phyloP scores from a whole-genome alignment of 2,797 vertebrate species.

The Pangasius mekongensis region DNA sequence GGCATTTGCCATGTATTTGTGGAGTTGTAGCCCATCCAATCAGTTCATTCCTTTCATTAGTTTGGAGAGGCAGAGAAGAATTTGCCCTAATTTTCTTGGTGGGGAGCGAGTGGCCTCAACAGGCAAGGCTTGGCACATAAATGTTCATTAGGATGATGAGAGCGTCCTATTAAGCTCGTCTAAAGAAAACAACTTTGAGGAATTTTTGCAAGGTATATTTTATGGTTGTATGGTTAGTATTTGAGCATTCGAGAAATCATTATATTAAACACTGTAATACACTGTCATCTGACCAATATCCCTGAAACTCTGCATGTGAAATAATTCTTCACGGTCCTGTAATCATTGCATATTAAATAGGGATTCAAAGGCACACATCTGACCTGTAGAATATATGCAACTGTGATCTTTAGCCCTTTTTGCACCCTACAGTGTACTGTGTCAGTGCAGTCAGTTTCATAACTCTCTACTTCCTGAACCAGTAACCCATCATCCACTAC shows the following conservation, averaged over 20 bases:
- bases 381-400: background rate
- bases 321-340: background rate
- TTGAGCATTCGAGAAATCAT: background rate
- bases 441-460: background rate
- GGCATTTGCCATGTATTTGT: slow-evolving; percentile 47
- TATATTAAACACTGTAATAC: background rate
- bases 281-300: background rate
- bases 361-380: background rate
- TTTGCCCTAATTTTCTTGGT: slow-evolving; percentile 81
- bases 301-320: background rate
- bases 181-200: background rate
- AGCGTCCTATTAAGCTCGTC: slow-evolving; percentile 49
- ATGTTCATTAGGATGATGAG: slow-evolving; percentile 71
- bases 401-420: background rate
- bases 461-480: slow-evolving; percentile 25
- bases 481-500: slow-evolving; percentile 46
- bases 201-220: background rate
- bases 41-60: slow-evolving; percentile 66
- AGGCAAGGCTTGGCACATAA: slow-evolving; percentile 72
- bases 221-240: background rate
- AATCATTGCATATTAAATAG: background rate
- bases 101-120: slow-evolving; percentile 78
- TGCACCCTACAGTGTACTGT: background rate
- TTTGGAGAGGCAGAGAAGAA: slow-evolving; percentile 75
- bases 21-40: slow-evolving; percentile 73